Base-by-base conservation (phyloP, 2,888 invertebrate species). In the Pachydiplax longipennis region DNA sequence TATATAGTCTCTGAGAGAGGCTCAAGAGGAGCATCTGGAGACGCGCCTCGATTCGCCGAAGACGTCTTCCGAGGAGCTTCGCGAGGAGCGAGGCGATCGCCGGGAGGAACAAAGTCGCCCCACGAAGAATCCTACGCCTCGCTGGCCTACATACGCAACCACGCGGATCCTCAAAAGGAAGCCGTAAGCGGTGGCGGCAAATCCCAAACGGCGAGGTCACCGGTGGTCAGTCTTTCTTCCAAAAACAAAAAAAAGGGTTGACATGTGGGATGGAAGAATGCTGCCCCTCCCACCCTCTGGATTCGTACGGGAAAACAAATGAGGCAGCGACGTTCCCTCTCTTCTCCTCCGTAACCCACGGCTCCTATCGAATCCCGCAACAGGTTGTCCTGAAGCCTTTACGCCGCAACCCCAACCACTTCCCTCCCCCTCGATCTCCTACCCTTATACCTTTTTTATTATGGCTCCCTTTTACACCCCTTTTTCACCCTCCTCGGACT, bases 311-410 rank as follows among this genome's bases (percentile, higher is more conserved):
- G n/a, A 61, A 65, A 65, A 87, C 58, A 87, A 87, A 87, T 83
- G 35, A 58, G 58, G 22, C 82, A 35, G 35, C 83, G n/a, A 40
- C 37, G 87, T n/a, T 35, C 83, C 48, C 82, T 82, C 37, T 48
- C 37, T 48, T 53, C 22, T 37, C 37, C 87, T 87, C 37, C 87
- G 31, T 35, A 58, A 65, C 87, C 58, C 83, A 58, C 18, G 35
- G 61, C 87, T 61, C 37, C 37, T 37, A 31, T 10, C 65, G 13
- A 37, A n/a, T 87, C 61, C 61, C 87, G 61, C 87, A 87, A 87
- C 87, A 87, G 87, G 87, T 87, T 87, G 87, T 61, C 58, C 61
- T 53, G 87, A 37, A 58, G 58, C 83, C 31, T 35, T 35, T 83
- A 37, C 65, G 61, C 61, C 58, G 35, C 22, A 58, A 15, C 31